Percentiles rank a stretch among this genome's conserved stretches.
phyloP scores from a whole-genome alignment of 2,888 invertebrate species.

The Stegophylla sp. region DNA sequence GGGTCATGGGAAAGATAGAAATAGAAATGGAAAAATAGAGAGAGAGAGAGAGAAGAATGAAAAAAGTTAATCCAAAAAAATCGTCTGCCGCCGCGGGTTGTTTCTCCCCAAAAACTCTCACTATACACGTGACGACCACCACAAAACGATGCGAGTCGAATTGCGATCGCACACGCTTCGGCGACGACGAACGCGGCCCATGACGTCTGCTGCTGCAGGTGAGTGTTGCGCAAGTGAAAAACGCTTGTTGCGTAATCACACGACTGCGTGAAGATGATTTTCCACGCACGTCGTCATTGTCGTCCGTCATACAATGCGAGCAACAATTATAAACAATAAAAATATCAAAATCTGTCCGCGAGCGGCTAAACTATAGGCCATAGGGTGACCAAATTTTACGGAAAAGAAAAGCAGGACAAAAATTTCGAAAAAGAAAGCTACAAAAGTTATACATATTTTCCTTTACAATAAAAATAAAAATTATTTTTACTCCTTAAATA shows the following conservation, averaged over 20 bases:
- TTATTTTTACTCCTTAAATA: no score
- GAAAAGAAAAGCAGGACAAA: no score
- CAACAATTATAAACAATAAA: no score
- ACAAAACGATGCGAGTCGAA: conserved; percentile 43
- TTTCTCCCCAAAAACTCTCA: conserved; percentile 11
- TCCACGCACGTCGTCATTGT: conserved; percentile 43
- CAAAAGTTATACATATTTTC: no score
- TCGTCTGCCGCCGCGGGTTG: no score
- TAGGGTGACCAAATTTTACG: no score
- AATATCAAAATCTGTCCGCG: no score
- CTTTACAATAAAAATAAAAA: no score
- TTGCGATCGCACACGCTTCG: conserved; percentile 38
- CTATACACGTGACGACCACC: neutral
- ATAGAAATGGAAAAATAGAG: no score
- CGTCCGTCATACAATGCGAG: neutral
- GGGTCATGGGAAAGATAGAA: neutral
- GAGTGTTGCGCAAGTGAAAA: conserved; percentile 40
- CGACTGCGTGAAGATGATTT: conserved; percentile 9
- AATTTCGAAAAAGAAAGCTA: no score
- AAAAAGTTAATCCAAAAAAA: neutral
- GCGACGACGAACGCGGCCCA: neutral
- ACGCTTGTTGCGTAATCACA: conserved; percentile 25
- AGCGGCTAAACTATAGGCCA: no score
- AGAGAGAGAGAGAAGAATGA: neutral
- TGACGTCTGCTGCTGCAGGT: neutral